Conservation (phyloP, 1,140 invertebrate species). For the Drosophila triauraria region DNA sequence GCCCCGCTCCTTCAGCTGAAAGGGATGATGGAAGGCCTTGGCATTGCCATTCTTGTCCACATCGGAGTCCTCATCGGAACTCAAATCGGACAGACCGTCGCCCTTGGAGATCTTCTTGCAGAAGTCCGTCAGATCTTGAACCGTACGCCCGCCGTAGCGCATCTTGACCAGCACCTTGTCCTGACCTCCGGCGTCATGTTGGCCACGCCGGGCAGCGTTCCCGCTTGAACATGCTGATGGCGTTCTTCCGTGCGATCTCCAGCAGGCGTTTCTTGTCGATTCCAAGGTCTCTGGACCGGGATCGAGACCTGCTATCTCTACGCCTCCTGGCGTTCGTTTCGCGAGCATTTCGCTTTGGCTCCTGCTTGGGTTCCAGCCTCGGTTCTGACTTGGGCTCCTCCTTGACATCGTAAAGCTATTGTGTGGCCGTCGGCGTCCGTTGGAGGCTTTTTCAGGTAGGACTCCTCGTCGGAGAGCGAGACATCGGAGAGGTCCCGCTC, state of each 20-base stretch:
- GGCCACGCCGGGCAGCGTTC: conserved; percentile 89
- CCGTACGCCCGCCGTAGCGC: conserved; percentile 94
- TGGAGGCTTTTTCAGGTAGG: conserved; percentile 84
- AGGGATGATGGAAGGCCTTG: conserved; percentile 96
- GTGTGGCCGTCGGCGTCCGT: conserved; percentile 42
- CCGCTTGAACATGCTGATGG: conserved; percentile 93
- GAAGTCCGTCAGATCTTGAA: conserved; percentile 97
- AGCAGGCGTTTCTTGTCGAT: conserved; percentile 97
- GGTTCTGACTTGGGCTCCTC: conserved; percentile 14
- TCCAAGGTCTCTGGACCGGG: conserved; percentile 77
- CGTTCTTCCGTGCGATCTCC: conserved; percentile 95
- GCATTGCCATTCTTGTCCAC: conserved; percentile 89
- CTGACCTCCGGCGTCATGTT: conserved; percentile 88
- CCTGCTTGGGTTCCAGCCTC: conserved; percentile 1
- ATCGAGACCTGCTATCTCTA: conserved; percentile 34
- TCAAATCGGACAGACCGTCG: conserved; percentile 92
- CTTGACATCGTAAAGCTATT: conserved; percentile 63
- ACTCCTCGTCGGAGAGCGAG: conserved; percentile 86
- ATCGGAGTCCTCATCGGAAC: conserved; percentile 88
- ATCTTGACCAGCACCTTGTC: conserved; percentile 93
- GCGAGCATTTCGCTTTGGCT: conserved; percentile 18
- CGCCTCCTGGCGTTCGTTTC: conserved; percentile 29
- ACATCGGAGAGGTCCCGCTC: conserved; percentile 85
- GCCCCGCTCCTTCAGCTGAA: conserved; percentile 93
- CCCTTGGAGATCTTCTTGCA: conserved; percentile 95